Evolutionary conservation across 2,888 invertebrate genomes (phyloP).

Genomic region (Calliopum simillimum): DNA sequence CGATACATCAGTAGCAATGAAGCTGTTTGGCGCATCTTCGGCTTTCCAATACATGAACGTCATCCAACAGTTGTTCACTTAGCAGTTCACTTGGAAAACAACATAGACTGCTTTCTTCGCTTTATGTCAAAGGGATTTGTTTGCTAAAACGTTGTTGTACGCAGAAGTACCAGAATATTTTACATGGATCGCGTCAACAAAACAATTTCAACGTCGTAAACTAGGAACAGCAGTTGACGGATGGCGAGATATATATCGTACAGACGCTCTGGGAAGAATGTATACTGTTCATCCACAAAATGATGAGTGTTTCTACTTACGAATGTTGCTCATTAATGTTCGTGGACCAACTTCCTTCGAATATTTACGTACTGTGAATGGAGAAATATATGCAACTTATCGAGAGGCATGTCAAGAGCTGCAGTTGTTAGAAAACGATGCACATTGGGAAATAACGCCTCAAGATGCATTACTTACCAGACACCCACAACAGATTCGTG

Average conservation of each 20-base stretch:
- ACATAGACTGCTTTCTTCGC: not conserved
- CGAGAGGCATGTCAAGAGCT: constrained; percentile 32
- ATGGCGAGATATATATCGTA: not conserved
- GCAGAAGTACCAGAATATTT: constrained; percentile 35
- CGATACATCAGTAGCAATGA: constrained; percentile 9
- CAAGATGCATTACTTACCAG: constrained; percentile 1
- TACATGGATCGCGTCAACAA: constrained; percentile 30
- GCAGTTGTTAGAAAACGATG: constrained; percentile 27
- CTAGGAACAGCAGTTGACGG: constrained; percentile 26
- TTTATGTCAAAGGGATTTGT: not conserved
- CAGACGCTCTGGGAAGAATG: constrained; percentile 31
- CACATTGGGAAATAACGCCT: constrained; percentile 34
- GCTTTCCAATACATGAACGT: constrained; percentile 1
- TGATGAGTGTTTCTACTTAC: constrained; percentile 32
- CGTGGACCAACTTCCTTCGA: too few relatives aligned
- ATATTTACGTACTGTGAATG: constrained; percentile 57
- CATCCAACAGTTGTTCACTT: not conserved
- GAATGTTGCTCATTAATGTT: constrained; percentile 33
- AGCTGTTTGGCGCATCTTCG: constrained; percentile 10
- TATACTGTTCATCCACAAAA: constrained; percentile 36
- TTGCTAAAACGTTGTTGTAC: constrained; percentile 35
- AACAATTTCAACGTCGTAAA: constrained; percentile 30
- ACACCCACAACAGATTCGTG: constrained; percentile 35
- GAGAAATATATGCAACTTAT: constrained; percentile 41
- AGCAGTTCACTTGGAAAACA: constrained; percentile 1